These are phyloP conservation scores for Pachycephala philippinensis DNA, from an alignment of 2,113 vertebrate species.

Conservation along the genomic window DNA sequence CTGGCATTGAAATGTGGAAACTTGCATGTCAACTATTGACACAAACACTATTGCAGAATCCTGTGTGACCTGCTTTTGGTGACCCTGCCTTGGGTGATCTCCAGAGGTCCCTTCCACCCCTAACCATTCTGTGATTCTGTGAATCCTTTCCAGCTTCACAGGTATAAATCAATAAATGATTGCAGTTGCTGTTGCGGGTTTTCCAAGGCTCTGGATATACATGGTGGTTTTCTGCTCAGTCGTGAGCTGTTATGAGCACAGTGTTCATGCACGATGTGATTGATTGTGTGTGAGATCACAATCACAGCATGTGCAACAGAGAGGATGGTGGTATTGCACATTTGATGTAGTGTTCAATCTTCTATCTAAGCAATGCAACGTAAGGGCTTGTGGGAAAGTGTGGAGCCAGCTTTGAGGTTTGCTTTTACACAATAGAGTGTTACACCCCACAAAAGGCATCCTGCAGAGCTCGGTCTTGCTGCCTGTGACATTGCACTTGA, in stretches of 20 bases:
- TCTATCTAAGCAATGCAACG: not conserved
- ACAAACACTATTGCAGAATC: not conserved
- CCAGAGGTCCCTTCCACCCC: not conserved
- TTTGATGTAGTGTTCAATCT: not conserved
- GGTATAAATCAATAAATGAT: not conserved
- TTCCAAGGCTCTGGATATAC: not conserved
- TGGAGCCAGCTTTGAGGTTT: not conserved
- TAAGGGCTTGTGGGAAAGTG: not conserved
- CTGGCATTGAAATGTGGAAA: not conserved
- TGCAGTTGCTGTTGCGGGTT: not conserved
- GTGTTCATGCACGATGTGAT: not conserved
- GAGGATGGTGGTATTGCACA: not conserved
- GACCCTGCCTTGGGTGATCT: not conserved
- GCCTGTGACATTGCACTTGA: not conserved
- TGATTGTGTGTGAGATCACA: not conserved
- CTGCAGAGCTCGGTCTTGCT: not conserved
- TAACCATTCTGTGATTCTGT: not conserved
- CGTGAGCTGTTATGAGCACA: not conserved
- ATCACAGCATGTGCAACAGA: accelerated
- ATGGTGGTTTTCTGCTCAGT: not conserved
- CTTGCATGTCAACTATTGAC: not conserved
- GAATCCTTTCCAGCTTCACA: not conserved
- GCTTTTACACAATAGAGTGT: not conserved
- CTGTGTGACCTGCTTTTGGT: not conserved
- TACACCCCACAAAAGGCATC: not conserved